Evolutionary conservation across 92 coral and sea anemone species (phyloP).

Genomic region (Muricea muricata): DNA sequence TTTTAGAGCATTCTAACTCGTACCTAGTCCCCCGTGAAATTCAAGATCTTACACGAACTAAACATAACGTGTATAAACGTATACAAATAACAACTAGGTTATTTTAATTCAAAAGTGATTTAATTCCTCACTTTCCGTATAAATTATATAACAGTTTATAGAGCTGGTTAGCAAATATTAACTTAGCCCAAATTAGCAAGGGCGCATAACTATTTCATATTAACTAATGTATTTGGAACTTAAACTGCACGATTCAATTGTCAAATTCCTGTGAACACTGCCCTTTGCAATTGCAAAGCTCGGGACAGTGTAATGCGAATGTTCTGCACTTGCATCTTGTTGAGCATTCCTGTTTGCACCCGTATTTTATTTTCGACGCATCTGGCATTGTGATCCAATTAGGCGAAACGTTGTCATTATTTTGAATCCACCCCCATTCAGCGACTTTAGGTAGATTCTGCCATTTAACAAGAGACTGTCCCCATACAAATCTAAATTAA

Average conservation of each 20-base stretch:
- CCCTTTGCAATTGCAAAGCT: slow-evolving; percentile 15
- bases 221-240: no score
- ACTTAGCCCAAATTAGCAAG: neutral
- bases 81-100: no score
- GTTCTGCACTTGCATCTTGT: slow-evolving; percentile 12
- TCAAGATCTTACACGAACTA: neutral
- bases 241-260: neutral
- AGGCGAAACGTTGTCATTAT: neutral
- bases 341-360: slow-evolving; percentile 3
- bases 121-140: no score
- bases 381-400: slow-evolving; percentile 15
- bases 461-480: neutral
- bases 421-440: neutral
- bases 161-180: no score
- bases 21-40: slow-evolving; percentile 42
- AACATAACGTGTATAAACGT: no score
- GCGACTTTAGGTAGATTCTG: neutral
- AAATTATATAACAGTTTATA: no score
- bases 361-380: neutral
- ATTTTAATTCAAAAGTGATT: no score
- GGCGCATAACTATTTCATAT: neutral
- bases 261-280: slow-evolving; percentile 21
- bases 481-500: slow-evolving; percentile 16
- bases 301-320: neutral
- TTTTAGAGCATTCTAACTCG: slow-evolving; percentile 14